A percentile compares a stretch with the other conserved stretches of the same genome.
These are phyloP conservation scores for Stenopsyche tienmushanensis DNA, from an alignment of 1,140 invertebrate genomes.

Conservation along the genomic window DNA sequence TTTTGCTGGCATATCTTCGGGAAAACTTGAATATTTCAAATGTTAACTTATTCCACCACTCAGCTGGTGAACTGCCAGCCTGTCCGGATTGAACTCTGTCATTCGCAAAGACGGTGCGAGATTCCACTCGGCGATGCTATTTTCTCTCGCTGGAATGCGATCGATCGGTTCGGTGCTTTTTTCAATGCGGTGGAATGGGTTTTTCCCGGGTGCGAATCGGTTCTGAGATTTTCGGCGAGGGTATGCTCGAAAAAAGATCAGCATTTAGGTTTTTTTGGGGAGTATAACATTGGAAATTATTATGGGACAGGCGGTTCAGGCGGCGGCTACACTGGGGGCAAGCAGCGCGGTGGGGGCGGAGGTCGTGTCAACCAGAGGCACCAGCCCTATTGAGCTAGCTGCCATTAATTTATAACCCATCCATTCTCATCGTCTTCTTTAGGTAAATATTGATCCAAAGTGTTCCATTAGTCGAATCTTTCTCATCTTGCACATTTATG, in stretches of 20 bases:
- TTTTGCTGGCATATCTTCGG: not conserved
- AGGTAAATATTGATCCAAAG: slow-evolving; percentile 29
- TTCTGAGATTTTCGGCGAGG: no score
- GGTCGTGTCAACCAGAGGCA: slow-evolving; percentile 73
- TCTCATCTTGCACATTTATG: no score
- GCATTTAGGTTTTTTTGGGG: slow-evolving; percentile 12
- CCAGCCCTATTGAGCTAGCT: slow-evolving; percentile 68
- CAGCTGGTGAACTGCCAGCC: no score
- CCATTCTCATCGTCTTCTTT: slow-evolving; percentile 32
- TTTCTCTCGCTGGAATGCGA: no score
- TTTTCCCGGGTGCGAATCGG: no score
- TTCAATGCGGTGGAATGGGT: no score
- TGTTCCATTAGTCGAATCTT: not conserved
- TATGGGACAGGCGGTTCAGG: slow-evolving; percentile 49
- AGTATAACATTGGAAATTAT: slow-evolving; percentile 25
- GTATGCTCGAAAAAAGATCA: slow-evolving; percentile 15
- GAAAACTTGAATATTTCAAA: not conserved
- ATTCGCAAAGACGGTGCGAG: no score
- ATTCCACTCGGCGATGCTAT: no score
- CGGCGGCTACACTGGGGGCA: slow-evolving; percentile 60
- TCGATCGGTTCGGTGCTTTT: no score
- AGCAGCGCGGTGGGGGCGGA: slow-evolving; percentile 66
- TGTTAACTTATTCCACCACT: no score
- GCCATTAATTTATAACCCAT: slow-evolving; percentile 23
- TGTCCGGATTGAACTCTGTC: not conserved